Base-by-base conservation (phyloP, 2,888 invertebrate genomes). In the Drosophila koepferae region DNA sequence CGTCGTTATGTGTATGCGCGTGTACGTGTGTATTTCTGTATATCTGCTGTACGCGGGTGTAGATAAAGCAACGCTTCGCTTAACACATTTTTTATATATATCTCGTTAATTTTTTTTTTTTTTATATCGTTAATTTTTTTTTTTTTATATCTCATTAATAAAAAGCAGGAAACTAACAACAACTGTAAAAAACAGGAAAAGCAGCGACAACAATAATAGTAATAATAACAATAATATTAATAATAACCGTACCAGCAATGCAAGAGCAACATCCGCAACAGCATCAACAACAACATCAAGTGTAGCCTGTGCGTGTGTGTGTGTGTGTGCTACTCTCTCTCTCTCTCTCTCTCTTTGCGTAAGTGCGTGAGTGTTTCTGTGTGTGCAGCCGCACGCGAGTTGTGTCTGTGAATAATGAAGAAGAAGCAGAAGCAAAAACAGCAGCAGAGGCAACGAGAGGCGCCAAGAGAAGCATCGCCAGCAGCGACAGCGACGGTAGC, bases 381-480 rank as follows among this genome's bases (percentile, higher is more conserved):
- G 77, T 70, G 75, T 80, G 80, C 63, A 63, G 54, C 64, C 83
- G 74, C 74, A 74, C 76, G 86, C 83, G 77, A 83, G 82, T 67
- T 76, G 76, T 83, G 78, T 74, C 83, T 66, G 81, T 89, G 82
- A 86, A 89, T 83, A 72, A 86, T 90, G 90, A 86, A 89, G 86
- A 86, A 86, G 74, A 86, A 86, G 86, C 90, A 85, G 73, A 89
- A 90, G 74, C 90, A 85, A 72, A 87, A 89, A 70, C 80, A 78
- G 59, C 72, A 71, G 56, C 76, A 72, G 62, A 68, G 41, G 63
- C 72, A 60, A 66, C 64, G 67, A 63, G 63, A 65, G 81, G 71
- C 40, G 46, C 74, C 53, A 56, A 54, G 65, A 84, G 72, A 36
- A 63, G 70, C 81, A 64, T 63, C 86, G 62, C 63, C 66, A 43